Evolutionary conservation across 2,113 vertebrate species (phyloP), one percentile per base, ranked within the genome.

Genomic region (Butorides virescens): DNA sequence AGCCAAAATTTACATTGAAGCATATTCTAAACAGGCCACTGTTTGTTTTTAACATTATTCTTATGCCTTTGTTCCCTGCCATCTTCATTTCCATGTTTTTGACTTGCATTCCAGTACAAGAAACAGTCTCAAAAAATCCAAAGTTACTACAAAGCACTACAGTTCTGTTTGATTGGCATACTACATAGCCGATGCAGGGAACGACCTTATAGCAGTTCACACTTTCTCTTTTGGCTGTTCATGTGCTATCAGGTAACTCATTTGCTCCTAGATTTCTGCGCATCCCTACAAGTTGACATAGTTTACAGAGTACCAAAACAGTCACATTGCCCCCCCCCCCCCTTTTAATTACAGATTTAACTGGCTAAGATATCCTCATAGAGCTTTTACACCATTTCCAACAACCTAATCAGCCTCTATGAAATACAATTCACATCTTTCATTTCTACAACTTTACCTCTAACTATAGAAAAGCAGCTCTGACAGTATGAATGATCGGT

Each of bases 171-270:
- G 53, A 73, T 2, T 58, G 20, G 8, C 81, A 17, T 34, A 56
- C 22, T 30, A 34, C 13, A 79, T 7, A 81, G 37, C 32, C 77
- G 37, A 49, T 42, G 21, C 12, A 89, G 9, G 8, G n/a, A 70
- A 80, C 13, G 71, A 49, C 16, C 49, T n/a, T 7, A 15, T 0
- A 74, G 39, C 53, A 86, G 34, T 23, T 67, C 37, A 67, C 4
- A 12, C 6, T 12, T n/a, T 70, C 25, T 80, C 17, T 49, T 68
- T 13, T 30, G 39, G 32, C 18, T 71, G 30, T 18, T n/a, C 1
- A 0, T 30, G 6, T n/a, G 23, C 63, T 66, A 0, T 10, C 32
- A 79, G 15, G 50, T 2, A 7, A 61, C 21, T 25, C 18, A 46
- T 5, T 53, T 62, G 21, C 52, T 39, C 50, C 27, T 13, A 56